Evolutionary conservation across 2,797 vertebrate genomes (phyloP), one percentile per base, ranked within the genome.

Genomic region (Sarcophilus harrisii): DNA sequence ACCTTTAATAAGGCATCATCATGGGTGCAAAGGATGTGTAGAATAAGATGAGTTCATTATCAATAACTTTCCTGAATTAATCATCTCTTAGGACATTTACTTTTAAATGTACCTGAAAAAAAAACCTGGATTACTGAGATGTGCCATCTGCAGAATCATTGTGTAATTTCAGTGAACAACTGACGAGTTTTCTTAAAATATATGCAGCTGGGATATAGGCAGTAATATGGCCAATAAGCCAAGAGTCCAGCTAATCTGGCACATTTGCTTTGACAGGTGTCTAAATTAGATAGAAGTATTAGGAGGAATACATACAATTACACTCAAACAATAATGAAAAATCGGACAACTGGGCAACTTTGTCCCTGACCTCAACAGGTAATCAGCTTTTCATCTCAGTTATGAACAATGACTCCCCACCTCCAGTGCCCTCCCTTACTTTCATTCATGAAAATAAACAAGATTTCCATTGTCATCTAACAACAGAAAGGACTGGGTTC

Each of bases 11-110:
- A 97, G 94, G 90, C 54, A 97, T 97, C 97, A 97, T 97, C 95
- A 97, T 97, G 93, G 94, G 95, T 97, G 97, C 97, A 98, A 97
- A 96, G 94, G 95, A 97, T 96, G 95, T 96, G 95, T 95, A 96
- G 96, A 96, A 97, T 96, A 96, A 96, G 94, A 98, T 97, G 96
- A 96, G 96, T 97, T 97, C 94, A 98, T 98, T 98, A 98, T 97
- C 98, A 98, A 97, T 97, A 98, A 97, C 93, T 97, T 97, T 94
- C 73, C 92, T 96, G 97, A 98, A 97, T 98, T 97, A 97, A 98
- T 97, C 97, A 97, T 97, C 96, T 97, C 94, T 97, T 96, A 97
- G 97, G 97, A 96, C 93, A 97, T 97, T 97, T 98, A 95, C 96
- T 97, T 98, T 97, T 97, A 98, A 98, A 97, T 94, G 62, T 96